Evolutionary conservation across 2,113 vertebrate genomes (phyloP), one percentile per base, ranked within the genome.

Genomic region (Passer domesticus): DNA sequence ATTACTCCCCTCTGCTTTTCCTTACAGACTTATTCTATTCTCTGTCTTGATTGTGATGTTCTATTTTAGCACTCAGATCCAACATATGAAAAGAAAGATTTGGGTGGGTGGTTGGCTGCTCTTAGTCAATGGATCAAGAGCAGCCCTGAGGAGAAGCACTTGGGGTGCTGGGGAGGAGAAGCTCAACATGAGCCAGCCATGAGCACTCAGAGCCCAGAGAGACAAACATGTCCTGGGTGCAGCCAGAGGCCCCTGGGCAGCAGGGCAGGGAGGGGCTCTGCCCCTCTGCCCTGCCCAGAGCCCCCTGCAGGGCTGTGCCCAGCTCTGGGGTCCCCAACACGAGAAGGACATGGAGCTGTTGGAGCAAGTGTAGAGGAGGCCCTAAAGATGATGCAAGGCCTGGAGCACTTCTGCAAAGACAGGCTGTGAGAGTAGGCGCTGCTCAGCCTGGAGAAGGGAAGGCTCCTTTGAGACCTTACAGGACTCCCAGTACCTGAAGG

Each of bases 141-240:
- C 69, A 81, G 37, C 28, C 52, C 33, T 37, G 59, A 33, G 59
- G 44, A 18, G 68, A 58, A 88, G 13, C 9, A 7, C 35, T 3
- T 35, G 41, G 18, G 9, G 17, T 15, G 31, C 24, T 37, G 67
- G 21, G 35, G 5, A 58, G 37, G 76, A 50, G 43, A 24, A 59
- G 52, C 59, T 37, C 68, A 44, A 2, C 13, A 25, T 0, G 2
- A 2, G 6, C 30, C 4, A 0, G 35, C 58, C 50, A 5, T 1
- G 49, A 7, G 43, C 43, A 15, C 17, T 46, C 12, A 2, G 9
- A 55, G 31, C 50, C 43, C 50, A 9, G 50, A 87, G 50, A 30
- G 30, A 12, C 56, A 55, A 41, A 39, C 2, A 3, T 47, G 47
- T 20, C 33, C 64, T 47, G 56, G 37, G 66, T 79, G 66, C 47